phyloP scores from a whole-genome alignment of 2,888 invertebrate species.

The Rosalia funebris region DNA sequence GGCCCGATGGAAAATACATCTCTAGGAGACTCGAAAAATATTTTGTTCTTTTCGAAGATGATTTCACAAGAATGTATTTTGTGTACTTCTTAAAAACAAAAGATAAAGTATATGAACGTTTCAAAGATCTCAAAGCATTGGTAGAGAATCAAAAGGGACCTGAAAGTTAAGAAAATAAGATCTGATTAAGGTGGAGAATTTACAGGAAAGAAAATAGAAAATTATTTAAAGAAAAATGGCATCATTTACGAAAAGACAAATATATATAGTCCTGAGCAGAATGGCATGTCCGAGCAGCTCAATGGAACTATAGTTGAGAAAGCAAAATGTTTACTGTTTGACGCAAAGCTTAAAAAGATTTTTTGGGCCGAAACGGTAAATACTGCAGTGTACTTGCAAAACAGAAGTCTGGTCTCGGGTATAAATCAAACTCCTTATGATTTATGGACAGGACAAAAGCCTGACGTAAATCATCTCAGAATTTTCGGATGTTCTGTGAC shows the following conservation, averaged over 20 bases:
- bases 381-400: conserved; percentile 25
- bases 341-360: conserved; percentile 11
- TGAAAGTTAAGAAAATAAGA: conserved; percentile 42
- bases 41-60: conserved; percentile 52
- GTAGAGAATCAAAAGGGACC: conserved; percentile 48
- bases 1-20: conserved; percentile 41
- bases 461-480: conserved; percentile 41
- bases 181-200: conserved; percentile 43
- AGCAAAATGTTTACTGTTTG: conserved; percentile 30
- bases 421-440: conserved; percentile 11
- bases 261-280: conserved; percentile 47
- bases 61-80: conserved; percentile 47
- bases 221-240: conserved; percentile 31
- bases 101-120: conserved; percentile 43
- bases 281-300: conserved; percentile 42
- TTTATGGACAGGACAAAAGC: conserved; percentile 15
- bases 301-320: conserved; percentile 41
- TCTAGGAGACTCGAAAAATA: conserved; percentile 44
- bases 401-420: conserved; percentile 4
- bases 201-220: conserved; percentile 13
- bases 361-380: conserved; percentile 34
- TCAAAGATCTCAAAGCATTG: conserved; percentile 47
- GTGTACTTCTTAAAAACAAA: conserved; percentile 51
- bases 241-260: conserved; percentile 45
- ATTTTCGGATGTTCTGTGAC: conserved; percentile 35